A percentile compares a stretch with the other conserved stretches of the same genome.
These are phyloP conservation scores for Drosophila flavopinicola DNA, from an alignment of 2,888 invertebrate genomes.

Conservation along the genomic window DNA sequence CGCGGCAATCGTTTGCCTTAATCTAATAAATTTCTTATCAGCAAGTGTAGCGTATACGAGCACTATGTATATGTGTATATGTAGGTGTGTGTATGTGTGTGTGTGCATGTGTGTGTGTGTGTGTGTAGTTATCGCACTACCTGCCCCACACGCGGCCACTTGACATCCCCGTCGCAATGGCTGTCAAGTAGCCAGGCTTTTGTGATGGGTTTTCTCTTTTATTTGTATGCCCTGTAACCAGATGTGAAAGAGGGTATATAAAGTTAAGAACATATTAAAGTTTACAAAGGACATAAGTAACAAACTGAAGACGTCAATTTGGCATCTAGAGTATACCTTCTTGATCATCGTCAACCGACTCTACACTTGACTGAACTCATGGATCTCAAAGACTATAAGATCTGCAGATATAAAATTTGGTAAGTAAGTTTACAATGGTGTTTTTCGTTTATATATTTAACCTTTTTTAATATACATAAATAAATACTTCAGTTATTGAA, in stretches of 20 bases:
- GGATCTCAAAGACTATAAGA: no score
- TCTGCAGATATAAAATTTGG: no score
- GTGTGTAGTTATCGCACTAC: conserved; percentile 45
- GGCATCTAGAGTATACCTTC: no score
- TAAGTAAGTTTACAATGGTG: no score
- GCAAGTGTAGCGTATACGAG: conserved; percentile 40
- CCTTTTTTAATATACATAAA: no score
- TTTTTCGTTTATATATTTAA: no score
- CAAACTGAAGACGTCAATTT: no score
- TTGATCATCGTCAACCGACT: no score
- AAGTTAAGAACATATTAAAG: no score
- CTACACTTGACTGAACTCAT: no score
- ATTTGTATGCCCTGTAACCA: conserved; percentile 8
- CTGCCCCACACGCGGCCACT: conserved; percentile 51
- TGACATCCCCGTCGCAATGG: conserved; percentile 28
- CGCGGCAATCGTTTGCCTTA: conserved; percentile 72
- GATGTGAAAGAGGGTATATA: neutral
- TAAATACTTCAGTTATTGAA: no score
- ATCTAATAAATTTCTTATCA: conserved; percentile 81
- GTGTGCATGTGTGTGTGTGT: conserved; percentile 9
- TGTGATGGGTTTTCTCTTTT: conserved; percentile 20
- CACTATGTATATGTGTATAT: conserved; percentile 12
- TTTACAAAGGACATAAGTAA: no score
- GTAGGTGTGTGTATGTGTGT: conserved; percentile 5
- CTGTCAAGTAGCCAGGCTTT: conserved; percentile 48